These are phyloP conservation scores for Eulithis prunata DNA, from an alignment of 2,888 invertebrate species.

Conservation along the genomic window DNA sequence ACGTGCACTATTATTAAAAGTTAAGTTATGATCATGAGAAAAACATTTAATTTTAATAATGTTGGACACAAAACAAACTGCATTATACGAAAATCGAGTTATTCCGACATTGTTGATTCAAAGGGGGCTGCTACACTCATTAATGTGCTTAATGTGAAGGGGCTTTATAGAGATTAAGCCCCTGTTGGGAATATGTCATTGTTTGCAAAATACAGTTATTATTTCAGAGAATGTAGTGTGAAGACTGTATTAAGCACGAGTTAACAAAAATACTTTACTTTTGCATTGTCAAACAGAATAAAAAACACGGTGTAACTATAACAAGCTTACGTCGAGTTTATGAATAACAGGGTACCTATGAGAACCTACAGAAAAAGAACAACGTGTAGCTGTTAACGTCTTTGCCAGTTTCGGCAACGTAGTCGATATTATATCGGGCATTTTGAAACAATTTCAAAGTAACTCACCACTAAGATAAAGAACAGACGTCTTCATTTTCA, in stretches of 20 bases:
- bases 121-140: constrained; percentile 78
- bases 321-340: too few relatives aligned
- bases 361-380: too few relatives aligned
- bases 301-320: too few relatives aligned
- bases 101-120: constrained; percentile 73
- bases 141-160: constrained; percentile 76
- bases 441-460: neutral
- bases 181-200: constrained; percentile 66
- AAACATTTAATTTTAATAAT: too few relatives aligned
- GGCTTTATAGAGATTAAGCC: constrained; percentile 61
- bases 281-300: too few relatives aligned
- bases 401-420: too few relatives aligned
- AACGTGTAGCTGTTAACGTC: too few relatives aligned
- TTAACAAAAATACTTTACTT: too few relatives aligned
- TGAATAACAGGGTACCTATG: too few relatives aligned
- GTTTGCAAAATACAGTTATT: constrained; percentile 75
- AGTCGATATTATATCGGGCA: neutral
- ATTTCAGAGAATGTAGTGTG: constrained; percentile 59
- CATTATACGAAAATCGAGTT: constrained; percentile 71
- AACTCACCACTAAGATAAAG: constrained; percentile 76
- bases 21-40: constrained; percentile 33
- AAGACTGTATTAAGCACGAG: constrained; percentile 6
- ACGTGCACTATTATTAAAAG: neutral
- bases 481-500: constrained; percentile 84
- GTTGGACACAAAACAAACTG: constrained; percentile 64